phyloP scores from a whole-genome alignment of 2,113 vertebrate genomes.

The Parus major region DNA sequence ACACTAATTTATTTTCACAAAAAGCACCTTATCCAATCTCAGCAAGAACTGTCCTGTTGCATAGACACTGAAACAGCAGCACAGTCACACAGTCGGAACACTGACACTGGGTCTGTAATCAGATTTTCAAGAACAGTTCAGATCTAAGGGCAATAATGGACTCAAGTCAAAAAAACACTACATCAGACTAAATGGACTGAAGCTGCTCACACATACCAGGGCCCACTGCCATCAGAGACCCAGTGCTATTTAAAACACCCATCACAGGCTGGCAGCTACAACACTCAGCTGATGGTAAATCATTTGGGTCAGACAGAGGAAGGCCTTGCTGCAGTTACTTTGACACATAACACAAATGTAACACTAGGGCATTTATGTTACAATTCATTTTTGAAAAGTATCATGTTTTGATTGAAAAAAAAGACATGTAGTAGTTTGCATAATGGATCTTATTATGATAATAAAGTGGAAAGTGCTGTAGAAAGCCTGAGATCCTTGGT shows the following conservation, averaged over 20 bases:
- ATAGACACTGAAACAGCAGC: neutral
- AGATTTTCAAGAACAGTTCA: neutral
- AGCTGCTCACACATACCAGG: neutral
- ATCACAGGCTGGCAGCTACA: neutral
- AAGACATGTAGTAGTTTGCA: neutral
- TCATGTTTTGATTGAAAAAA: neutral
- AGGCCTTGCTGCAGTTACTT: neutral
- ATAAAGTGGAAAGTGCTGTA: neutral
- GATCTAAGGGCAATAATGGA: neutral
- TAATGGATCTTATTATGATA: neutral
- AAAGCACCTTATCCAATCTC: neutral
- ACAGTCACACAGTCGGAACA: neutral
- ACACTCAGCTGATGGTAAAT: neutral
- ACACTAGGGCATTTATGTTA: neutral
- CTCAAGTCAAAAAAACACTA: neutral
- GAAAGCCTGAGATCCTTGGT: neutral
- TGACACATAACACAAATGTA: neutral
- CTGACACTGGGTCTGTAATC: neutral
- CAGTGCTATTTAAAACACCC: neutral
- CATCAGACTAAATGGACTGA: neutral
- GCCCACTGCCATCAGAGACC: neutral
- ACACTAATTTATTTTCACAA: neutral
- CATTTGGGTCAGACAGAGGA: neutral
- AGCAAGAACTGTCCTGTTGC: neutral
- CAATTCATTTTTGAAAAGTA: neutral